Conservation (phyloP, 2,888 invertebrate genomes). For the Hirtodrosophila histrioides region DNA sequence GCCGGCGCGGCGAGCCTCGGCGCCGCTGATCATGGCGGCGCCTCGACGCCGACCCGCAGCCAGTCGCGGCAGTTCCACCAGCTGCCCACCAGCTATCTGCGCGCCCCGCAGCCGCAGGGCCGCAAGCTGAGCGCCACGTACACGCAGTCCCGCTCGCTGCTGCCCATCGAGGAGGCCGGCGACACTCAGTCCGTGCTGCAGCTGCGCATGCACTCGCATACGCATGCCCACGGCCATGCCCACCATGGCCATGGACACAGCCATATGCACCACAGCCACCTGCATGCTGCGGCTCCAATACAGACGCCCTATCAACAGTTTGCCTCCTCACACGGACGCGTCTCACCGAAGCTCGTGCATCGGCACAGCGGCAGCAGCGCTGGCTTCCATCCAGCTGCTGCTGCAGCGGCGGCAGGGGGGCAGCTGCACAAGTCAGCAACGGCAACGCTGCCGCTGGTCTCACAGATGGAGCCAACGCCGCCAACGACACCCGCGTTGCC, state of each 20-base stretch:
- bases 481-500: conserved; percentile 82
- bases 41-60: conserved; percentile 81
- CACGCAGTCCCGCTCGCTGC: conserved; percentile 84
- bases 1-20: conserved; percentile 66
- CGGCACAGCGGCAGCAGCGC: conserved; percentile 83
- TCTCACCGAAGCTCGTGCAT: conserved; percentile 81
- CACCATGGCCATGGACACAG: conserved; percentile 55
- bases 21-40: conserved; percentile 66
- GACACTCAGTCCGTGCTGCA: conserved; percentile 80
- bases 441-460: conserved; percentile 83
- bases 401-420: conserved; percentile 18
- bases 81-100: conserved; percentile 85
- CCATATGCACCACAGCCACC: conserved; percentile 51
- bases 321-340: conserved; percentile 75
- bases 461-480: conserved; percentile 83
- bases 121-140: conserved; percentile 84
- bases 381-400: conserved; percentile 74
- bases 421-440: conserved; percentile 84
- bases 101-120: conserved; percentile 83
- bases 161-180: conserved; percentile 83
- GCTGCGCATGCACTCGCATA: conserved; percentile 77
- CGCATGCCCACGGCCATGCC: conserved; percentile 63
- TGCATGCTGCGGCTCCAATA: conserved; percentile 32
- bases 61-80: conserved; percentile 86
- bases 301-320: conserved; percentile 72